These are phyloP conservation scores for Notocelia uddmanniana DNA, from an alignment of 2,888 invertebrate genomes.

Conservation along the genomic window DNA sequence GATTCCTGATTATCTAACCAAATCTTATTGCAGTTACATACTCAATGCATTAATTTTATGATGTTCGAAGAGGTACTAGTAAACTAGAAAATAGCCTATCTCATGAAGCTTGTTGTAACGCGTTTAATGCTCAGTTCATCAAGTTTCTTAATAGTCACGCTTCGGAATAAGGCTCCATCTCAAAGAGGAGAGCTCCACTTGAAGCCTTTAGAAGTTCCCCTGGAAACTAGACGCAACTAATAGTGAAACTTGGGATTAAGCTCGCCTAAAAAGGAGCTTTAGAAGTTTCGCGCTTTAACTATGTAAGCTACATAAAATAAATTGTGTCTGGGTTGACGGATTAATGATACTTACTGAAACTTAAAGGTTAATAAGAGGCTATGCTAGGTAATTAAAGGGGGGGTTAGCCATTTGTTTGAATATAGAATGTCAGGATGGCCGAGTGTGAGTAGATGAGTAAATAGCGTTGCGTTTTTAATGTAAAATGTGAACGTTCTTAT, in stretches of 20 bases:
- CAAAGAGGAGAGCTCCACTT: conserved; percentile 54
- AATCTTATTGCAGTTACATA: background rate
- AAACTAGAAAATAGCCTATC: too few species aligned
- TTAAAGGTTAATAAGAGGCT: conserved; percentile 19
- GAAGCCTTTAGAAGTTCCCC: conserved; percentile 59
- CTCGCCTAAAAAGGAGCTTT: conserved; percentile 49
- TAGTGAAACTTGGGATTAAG: conserved; percentile 54
- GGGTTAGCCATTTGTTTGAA: conserved; percentile 4
- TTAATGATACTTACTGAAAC: conserved; percentile 11
- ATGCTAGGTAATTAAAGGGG: background rate
- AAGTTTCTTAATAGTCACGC: conserved; percentile 45
- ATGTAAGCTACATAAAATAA: conserved; percentile 15
- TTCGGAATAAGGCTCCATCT: conserved; percentile 52
- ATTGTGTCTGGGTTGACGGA: conserved; percentile 24
- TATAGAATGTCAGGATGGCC: conserved; percentile 2
- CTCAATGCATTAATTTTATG: too few species aligned
- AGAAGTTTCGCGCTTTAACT: conserved; percentile 48
- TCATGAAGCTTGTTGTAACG: conserved; percentile 6
- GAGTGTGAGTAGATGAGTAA: background rate
- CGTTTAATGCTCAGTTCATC: conserved; percentile 18
- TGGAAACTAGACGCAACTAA: conserved; percentile 54
- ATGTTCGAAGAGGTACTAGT: too few species aligned
- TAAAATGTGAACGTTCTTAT: background rate
- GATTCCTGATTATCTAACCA: background rate
- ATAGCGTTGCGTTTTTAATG: conserved; percentile 6